Conservation (phyloP, 2,113 vertebrate genomes). For the Chaetodon trifascialis region DNA sequence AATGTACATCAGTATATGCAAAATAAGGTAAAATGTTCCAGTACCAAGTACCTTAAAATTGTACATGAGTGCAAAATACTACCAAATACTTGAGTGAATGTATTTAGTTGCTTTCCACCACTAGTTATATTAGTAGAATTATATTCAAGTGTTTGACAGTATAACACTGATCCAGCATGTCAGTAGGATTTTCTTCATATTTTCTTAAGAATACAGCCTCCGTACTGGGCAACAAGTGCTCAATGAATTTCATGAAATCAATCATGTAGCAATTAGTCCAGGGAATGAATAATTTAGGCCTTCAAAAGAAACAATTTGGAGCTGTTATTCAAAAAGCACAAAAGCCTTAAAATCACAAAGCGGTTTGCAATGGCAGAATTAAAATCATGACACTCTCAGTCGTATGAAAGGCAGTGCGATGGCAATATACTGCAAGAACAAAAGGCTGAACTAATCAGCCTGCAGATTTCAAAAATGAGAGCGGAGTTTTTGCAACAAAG, state of each 20-base stretch:
- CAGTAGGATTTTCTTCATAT: slow-evolving; percentile 19
- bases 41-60: background rate
- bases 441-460: slow-evolving; percentile 70
- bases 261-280: slow-evolving; percentile 71
- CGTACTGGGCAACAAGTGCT: slow-evolving; percentile 41
- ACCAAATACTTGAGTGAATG: slow-evolving; percentile 4
- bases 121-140: slow-evolving; percentile 13
- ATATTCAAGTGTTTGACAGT: background rate
- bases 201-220: slow-evolving; percentile 31
- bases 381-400: slow-evolving; percentile 65
- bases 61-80: too few relatives aligned
- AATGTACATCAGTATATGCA: too few relatives aligned
- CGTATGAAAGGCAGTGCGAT: slow-evolving; percentile 62
- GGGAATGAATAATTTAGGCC: slow-evolving; percentile 48
- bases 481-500: slow-evolving; percentile 55
- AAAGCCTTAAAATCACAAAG: slow-evolving; percentile 72
- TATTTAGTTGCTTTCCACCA: background rate
- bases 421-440: slow-evolving; percentile 66
- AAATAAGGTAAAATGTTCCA: too few relatives aligned
- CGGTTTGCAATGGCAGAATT: slow-evolving; percentile 61
- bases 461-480: slow-evolving; percentile 55
- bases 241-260: slow-evolving; percentile 64
- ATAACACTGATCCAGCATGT: background rate
- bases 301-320: slow-evolving; percentile 60
- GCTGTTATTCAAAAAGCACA: slow-evolving; percentile 65